Evolutionary conservation across 2,888 invertebrate species (phyloP), one percentile per base, ranked within the genome.

Genomic region (Phaonia tiefii): DNA sequence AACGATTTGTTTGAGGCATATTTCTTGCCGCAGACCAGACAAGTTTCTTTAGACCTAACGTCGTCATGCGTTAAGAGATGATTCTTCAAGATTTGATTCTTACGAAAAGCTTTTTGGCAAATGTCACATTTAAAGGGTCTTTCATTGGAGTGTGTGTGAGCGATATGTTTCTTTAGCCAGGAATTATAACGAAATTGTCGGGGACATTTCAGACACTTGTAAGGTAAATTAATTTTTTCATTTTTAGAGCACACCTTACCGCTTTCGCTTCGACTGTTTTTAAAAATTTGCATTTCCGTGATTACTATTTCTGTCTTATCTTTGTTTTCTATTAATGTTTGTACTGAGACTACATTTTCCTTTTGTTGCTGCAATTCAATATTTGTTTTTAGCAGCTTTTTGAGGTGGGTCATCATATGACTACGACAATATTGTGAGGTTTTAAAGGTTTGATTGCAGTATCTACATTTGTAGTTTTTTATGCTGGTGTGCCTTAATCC

Each of bases 1-100:
- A 89, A 79, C 1, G 86, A 86, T n/a, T 87, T 85, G 20, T 80
- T 84, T 0, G 86, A 84, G 0, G 86, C 73, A 80, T 86, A 89
- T 13, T 79, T 71, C 74, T 86, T 88, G 1, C 86, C 87, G 77
- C 88, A 83, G 5, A 85, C 87, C 74, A 87, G 83, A 75, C 86
- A 87, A 31, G 73, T 63, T 46, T 82, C 75, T 26, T 83, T 85
- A 63, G 58, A 10, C 86, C 71, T 22, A 78, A 76, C 13, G 0
- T 79, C 26, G 0, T 83, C 63, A 77, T 88, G 87, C 0, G 81
- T 84, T 7, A 81, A 71, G 17, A 63, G 54, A 72, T 88, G 88
- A 11, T 83, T 72, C 7, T 84, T 72, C 22, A 87, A 51, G 0
- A 85, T 85, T 3, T 85, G 84, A 51, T 83, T 84, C 20, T 86